A percentile compares a stretch with the other conserved stretches of the same genome.
Conservation (phyloP, 2,797 vertebrate genomes). For the Florisuga fusca region DNA sequence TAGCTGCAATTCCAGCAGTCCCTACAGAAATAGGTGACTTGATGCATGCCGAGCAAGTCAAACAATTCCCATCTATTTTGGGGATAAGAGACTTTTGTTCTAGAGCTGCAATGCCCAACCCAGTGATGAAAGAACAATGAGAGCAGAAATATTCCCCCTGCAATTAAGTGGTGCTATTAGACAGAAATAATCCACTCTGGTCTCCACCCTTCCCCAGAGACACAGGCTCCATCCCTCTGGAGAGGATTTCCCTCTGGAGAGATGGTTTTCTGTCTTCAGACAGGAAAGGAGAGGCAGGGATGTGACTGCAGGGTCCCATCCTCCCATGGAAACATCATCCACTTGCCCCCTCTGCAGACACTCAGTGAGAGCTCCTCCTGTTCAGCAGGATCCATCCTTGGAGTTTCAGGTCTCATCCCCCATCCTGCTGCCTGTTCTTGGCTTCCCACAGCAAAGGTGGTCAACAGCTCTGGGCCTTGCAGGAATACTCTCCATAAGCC, state of each 20-base stretch:
- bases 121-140: neutral
- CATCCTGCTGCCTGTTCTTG: neutral
- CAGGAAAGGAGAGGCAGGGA: neutral
- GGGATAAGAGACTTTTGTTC: constrained; percentile 45
- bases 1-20: neutral
- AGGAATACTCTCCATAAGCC: neutral
- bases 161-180: neutral
- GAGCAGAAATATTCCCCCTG: neutral
- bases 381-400: neutral
- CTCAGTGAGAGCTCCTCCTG: neutral
- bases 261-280: neutral
- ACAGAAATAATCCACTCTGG: neutral
- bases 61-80: constrained; percentile 32
- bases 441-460: neutral
- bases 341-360: neutral
- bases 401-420: neutral
- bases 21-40: neutral
- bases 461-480: neutral
- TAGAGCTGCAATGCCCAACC: neutral
- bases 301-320: neutral
- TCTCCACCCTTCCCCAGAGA: neutral
- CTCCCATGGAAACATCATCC: neutral
- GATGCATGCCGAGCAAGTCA: neutral
- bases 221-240: neutral
- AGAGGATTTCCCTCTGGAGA: too few relatives aligned